Evolutionary conservation across 2,113 vertebrate genomes (phyloP).

Genomic region (Sturnus vulgaris): DNA sequence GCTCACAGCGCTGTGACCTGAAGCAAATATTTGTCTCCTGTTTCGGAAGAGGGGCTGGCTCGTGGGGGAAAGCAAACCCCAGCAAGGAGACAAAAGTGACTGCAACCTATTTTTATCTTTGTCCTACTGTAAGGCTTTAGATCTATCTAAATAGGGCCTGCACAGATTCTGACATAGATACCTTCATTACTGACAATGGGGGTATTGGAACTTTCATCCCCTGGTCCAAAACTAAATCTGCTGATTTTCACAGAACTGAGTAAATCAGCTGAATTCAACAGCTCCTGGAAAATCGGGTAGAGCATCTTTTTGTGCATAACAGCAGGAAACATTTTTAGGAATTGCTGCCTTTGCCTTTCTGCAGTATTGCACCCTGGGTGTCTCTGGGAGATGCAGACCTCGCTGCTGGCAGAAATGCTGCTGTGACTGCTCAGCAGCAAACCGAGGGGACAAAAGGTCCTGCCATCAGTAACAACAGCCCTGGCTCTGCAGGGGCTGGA

Average conservation of each 20-base stretch:
- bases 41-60: not conserved
- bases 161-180: not conserved
- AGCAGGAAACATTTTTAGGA: not conserved
- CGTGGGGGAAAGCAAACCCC: not conserved
- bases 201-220: not conserved
- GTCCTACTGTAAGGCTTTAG: not conserved
- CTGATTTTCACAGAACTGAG: not conserved
- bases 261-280: not conserved
- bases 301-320: not conserved
- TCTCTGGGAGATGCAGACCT: accelerated
- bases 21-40: not conserved
- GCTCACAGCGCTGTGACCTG: not conserved
- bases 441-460: not conserved
- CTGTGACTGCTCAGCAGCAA: not conserved
- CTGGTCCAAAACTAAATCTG: not conserved
- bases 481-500: not conserved
- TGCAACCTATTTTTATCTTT: not conserved
- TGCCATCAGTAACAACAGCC: accelerated
- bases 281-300: not conserved
- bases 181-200: accelerated
- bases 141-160: not conserved
- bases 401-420: not conserved
- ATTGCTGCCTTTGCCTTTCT: not conserved
- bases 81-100: not conserved
- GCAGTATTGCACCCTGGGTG: not conserved